Conservation (phyloP, 2,797 vertebrate species). For the Dallia pectoralis region DNA sequence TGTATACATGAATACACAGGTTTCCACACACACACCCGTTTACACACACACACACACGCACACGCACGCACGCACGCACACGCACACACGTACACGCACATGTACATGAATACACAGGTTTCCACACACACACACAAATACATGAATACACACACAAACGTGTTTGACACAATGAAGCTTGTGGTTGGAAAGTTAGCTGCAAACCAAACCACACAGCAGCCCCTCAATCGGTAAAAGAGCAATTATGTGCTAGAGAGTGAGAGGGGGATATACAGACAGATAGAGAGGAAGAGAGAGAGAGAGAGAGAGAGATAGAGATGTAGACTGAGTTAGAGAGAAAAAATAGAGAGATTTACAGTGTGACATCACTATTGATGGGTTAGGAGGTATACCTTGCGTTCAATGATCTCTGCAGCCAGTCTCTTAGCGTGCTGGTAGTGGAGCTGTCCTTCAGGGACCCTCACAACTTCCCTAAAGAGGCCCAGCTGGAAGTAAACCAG, state of each 20-base stretch:
- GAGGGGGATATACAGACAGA: background rate
- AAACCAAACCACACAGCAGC: conserved; percentile 43
- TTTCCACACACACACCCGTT: too few relatives aligned
- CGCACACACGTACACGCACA: conserved; percentile 9
- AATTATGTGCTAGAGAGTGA: background rate
- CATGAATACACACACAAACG: conserved; percentile 21
- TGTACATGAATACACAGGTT: background rate
- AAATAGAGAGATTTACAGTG: background rate
- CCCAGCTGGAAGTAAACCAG: conserved; percentile 73
- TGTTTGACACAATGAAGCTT: background rate
- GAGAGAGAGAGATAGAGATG: background rate
- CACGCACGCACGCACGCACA: conserved; percentile 2
- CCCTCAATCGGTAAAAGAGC: conserved; percentile 6
- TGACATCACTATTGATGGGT: background rate
- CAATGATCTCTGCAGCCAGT: conserved; percentile 68
- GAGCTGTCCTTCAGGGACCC: conserved; percentile 53
- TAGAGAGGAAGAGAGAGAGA: background rate
- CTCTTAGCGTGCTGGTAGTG: conserved; percentile 62
- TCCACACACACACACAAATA: conserved; percentile 23
- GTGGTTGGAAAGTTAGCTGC: conserved; percentile 59
- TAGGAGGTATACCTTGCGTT: conserved; percentile 65
- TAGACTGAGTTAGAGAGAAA: background rate
- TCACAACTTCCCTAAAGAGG: conserved; percentile 69
- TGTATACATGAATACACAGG: too few relatives aligned
- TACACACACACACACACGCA: too few relatives aligned